Evolutionary conservation across 2,888 invertebrate genomes (phyloP).

Genomic region (Tenthredo notha): DNA sequence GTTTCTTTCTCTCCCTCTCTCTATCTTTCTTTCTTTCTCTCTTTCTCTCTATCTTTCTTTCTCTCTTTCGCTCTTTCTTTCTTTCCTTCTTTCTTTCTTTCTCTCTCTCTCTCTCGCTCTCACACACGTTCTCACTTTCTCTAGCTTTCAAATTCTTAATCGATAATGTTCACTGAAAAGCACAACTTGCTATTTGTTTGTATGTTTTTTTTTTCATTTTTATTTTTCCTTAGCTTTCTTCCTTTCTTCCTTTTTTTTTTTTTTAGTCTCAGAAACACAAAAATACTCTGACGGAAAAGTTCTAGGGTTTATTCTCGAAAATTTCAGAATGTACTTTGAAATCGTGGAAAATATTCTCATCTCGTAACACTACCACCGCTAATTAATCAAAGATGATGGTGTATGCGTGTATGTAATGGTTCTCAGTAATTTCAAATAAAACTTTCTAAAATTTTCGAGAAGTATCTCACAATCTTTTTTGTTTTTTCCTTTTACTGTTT

Average conservation of each 20-base stretch:
- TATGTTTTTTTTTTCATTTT: slow-evolving; percentile 57
- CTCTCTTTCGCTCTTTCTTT: slow-evolving; percentile 57
- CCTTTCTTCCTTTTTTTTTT: slow-evolving; percentile 53
- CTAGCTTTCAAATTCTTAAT: slow-evolving; percentile 57
- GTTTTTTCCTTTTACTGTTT: no score
- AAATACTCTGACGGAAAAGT: slow-evolving; percentile 58
- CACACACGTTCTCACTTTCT: slow-evolving; percentile 57
- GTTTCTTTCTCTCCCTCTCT: slow-evolving; percentile 53
- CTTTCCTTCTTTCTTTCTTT: slow-evolving; percentile 62
- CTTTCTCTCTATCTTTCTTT: slow-evolving; percentile 54
- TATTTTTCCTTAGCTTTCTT: slow-evolving; percentile 49
- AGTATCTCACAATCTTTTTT: background rate
- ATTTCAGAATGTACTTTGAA: slow-evolving; percentile 6
- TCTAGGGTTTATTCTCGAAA: slow-evolving; percentile 53
- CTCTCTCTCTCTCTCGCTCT: slow-evolving; percentile 43
- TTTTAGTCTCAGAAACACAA: slow-evolving; percentile 58
- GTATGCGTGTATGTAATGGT: background rate
- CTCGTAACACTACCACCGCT: background rate
- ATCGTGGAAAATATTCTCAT: background rate
- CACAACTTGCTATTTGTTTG: slow-evolving; percentile 55
- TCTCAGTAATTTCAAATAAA: background rate
- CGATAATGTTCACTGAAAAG: slow-evolving; percentile 60
- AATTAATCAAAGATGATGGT: background rate
- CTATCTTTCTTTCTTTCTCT: slow-evolving; percentile 49
- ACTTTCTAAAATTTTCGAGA: slow-evolving; percentile 29